Conservation (phyloP, 2,888 invertebrate species). For the Psylliodes chrysocephalus region DNA sequence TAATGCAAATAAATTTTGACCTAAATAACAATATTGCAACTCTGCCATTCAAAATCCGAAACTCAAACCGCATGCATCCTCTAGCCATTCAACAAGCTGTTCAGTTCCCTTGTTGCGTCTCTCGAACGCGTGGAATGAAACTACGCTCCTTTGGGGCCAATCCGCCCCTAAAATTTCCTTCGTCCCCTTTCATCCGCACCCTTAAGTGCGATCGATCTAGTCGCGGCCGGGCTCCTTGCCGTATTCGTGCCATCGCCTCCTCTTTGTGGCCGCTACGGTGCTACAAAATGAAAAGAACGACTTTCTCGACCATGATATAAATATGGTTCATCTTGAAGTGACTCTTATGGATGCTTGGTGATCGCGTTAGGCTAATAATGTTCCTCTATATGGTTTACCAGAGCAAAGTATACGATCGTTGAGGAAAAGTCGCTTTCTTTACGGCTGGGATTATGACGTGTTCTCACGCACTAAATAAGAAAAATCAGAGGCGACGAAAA, state of each 20-base stretch:
- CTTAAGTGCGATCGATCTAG: conserved; percentile 41
- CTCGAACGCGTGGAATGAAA: background rate
- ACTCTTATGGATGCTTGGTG: conserved; percentile 4
- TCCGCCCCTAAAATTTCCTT: conserved; percentile 23
- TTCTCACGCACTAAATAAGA: no score
- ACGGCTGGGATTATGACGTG: no score
- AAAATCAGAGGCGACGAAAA: no score
- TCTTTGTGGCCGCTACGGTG: conserved; percentile 23
- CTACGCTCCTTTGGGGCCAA: background rate
- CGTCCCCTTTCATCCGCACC: conserved; percentile 33
- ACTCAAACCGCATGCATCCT: no score
- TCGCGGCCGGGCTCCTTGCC: conserved; percentile 31
- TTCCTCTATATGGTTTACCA: background rate
- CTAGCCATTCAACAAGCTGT: background rate
- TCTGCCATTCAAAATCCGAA: no score
- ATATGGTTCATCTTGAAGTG: conserved; percentile 10
- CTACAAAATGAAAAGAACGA: conserved; percentile 9
- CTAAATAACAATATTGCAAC: no score
- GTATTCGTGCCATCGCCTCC: conserved; percentile 26
- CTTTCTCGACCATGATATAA: conserved; percentile 1
- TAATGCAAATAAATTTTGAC: no score
- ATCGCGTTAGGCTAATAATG: conserved; percentile 3
- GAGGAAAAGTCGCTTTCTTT: background rate
- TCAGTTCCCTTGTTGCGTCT: background rate
- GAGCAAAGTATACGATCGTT: background rate